phyloP scores from a whole-genome alignment of 1,140 invertebrate genomes.

The Ceratina japonica region DNA sequence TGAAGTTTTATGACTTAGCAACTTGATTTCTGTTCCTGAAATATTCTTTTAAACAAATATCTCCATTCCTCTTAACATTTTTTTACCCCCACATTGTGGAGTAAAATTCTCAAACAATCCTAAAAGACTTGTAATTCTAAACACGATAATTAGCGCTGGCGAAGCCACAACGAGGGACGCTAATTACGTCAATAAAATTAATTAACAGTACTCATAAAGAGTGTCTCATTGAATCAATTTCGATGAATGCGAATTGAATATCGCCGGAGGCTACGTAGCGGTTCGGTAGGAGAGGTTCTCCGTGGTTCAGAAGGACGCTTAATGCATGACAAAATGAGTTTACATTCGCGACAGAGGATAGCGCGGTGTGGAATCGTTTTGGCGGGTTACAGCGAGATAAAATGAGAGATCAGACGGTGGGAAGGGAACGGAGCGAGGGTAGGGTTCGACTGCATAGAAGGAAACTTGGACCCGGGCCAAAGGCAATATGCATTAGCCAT shows the following conservation, averaged over 20 bases:
- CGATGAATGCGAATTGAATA: slow-evolving; percentile 69
- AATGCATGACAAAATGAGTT: slow-evolving; percentile 72
- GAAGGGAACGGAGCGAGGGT: neutral
- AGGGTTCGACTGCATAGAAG: slow-evolving; percentile 57
- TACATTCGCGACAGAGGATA: slow-evolving; percentile 62
- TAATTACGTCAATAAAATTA: too few relatives aligned
- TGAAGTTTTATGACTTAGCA: too few relatives aligned
- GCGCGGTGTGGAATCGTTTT: slow-evolving; percentile 23
- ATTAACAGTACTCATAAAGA: too few relatives aligned
- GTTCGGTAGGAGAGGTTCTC: neutral
- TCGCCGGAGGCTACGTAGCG: slow-evolving; percentile 47
- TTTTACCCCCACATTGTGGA: too few relatives aligned
- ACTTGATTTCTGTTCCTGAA: too few relatives aligned
- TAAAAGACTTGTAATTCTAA: too few relatives aligned
- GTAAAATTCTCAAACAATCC: too few relatives aligned
- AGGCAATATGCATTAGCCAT: slow-evolving; percentile 73
- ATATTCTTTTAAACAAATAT: too few relatives aligned
- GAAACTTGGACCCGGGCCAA: slow-evolving; percentile 68
- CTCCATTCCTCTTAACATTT: too few relatives aligned
- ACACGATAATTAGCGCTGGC: too few relatives aligned
- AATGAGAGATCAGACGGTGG: slow-evolving; percentile 1
- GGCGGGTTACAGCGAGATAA: slow-evolving; percentile 3
- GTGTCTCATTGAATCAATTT: too few relatives aligned
- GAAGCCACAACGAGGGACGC: too few relatives aligned
- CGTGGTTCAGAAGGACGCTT: slow-evolving; percentile 38